Conservation (phyloP, 1,140 invertebrate genomes). For the Pogonognathellus flavescens region DNA sequence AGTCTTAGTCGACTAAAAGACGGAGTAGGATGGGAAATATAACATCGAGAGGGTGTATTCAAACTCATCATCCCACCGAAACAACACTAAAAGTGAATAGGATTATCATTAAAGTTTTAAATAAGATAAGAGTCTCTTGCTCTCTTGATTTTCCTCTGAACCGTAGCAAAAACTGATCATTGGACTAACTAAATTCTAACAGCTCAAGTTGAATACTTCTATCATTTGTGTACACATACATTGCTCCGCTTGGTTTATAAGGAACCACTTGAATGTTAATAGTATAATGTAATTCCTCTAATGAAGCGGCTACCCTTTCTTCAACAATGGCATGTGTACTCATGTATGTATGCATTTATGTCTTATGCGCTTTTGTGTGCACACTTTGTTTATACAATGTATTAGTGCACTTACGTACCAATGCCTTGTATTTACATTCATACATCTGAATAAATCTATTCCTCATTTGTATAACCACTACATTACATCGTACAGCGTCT, state of each 20-base stretch:
- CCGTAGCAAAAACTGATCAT: background rate
- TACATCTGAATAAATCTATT: background rate
- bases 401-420: background rate
- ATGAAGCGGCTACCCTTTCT: constrained; percentile 46
- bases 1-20: too few relatives aligned
- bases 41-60: constrained; percentile 22
- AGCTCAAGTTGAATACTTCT: background rate
- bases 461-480: background rate
- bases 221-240: background rate
- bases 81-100: constrained; percentile 58
- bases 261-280: constrained; percentile 20
- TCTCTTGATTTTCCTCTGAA: constrained; percentile 20
- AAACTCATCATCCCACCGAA: constrained; percentile 26
- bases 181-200: background rate
- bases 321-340: background rate
- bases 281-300: constrained; percentile 37
- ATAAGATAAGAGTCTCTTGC: constrained; percentile 56
- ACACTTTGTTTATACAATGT: background rate
- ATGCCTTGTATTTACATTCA: background rate
- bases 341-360: background rate
- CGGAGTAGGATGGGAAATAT: too few relatives aligned
- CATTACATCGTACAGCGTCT: background rate
- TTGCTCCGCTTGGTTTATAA: background rate
- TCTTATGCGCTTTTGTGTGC: background rate
- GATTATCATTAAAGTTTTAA: constrained; percentile 63